These are phyloP conservation scores for Spilogale gracilis DNA, from an alignment of 2,113 vertebrate species.

Conservation along the genomic window DNA sequence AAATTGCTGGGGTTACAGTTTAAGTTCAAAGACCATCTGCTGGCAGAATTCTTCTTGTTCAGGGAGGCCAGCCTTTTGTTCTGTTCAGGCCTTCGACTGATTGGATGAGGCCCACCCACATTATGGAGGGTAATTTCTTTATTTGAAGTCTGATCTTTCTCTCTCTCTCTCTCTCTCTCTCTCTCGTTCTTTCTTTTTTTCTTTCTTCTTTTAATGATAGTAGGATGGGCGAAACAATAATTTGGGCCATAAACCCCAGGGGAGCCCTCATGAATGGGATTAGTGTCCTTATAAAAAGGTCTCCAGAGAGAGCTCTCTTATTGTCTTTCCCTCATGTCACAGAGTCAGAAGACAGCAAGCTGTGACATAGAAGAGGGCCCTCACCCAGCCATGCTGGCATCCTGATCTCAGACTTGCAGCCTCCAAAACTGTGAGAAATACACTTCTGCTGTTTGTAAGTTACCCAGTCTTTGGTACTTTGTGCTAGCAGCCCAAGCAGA, in stretches of 20 bases:
- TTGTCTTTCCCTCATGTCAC: background rate
- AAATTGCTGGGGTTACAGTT: background rate
- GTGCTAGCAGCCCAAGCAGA: background rate
- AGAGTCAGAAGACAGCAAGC: background rate
- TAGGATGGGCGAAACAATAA: background rate
- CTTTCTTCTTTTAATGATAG: background rate
- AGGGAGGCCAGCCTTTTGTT: background rate
- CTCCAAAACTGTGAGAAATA: background rate
- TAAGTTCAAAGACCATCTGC: background rate
- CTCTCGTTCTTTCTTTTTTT: background rate
- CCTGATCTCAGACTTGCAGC: background rate
- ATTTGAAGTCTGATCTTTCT: background rate
- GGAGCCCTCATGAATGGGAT: background rate
- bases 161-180: too few relatives aligned
- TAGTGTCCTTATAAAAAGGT: background rate
- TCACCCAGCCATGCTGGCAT: background rate
- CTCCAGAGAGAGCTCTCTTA: background rate
- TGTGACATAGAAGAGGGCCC: background rate
- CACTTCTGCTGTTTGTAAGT: background rate
- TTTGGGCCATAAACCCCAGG: background rate
- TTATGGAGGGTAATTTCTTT: background rate
- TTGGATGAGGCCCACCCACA: background rate
- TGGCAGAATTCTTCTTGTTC: background rate
- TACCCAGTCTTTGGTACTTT: background rate
- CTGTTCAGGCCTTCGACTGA: background rate